Percentiles rank a stretch among this genome's conserved stretches.
Evolutionary conservation across 53 echinoderm and acorn worm genomes (phyloP).

Genomic region (Holothuria scabra): DNA sequence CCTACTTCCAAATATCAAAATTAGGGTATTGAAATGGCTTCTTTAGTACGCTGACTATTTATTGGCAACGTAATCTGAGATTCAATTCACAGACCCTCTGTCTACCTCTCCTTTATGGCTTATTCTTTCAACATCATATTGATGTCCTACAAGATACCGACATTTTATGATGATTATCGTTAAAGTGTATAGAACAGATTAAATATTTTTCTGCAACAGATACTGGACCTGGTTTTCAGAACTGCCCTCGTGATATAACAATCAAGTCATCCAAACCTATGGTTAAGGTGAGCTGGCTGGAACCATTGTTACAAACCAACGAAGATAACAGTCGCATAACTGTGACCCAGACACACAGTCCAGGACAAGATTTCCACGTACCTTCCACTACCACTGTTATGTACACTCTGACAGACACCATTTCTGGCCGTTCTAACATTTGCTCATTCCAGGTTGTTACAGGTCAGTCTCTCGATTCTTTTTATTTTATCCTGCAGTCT

Average conservation of each 20-base stretch:
- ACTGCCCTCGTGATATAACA: not conserved
- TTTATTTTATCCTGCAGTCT: too few species aligned
- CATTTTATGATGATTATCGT: not conserved
- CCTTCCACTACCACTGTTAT: not conserved
- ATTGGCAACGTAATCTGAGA: too few species aligned
- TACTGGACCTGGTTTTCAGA: slow-evolving; percentile 8
- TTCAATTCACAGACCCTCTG: too few species aligned
- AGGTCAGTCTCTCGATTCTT: too few species aligned
- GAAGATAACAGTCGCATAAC: slow-evolving; percentile 1
- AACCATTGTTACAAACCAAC: slow-evolving; percentile 10
- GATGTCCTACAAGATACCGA: not conserved
- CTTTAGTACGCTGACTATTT: too few species aligned
- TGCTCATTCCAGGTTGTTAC: not conserved
- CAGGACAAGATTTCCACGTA: not conserved
- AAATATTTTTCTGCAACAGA: not conserved
- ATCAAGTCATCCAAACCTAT: not conserved
- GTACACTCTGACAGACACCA: not conserved
- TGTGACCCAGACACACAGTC: not conserved
- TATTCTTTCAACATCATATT: not conserved
- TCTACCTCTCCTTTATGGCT: not conserved
- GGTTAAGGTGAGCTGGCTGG: slow-evolving; percentile 13
- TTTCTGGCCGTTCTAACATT: not conserved
- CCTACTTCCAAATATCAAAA: too few species aligned
- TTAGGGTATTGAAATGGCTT: too few species aligned
- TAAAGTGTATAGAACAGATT: too few species aligned